Base-by-base conservation (phyloP, 2,888 invertebrate genomes). In the Mystacides longicornis region DNA sequence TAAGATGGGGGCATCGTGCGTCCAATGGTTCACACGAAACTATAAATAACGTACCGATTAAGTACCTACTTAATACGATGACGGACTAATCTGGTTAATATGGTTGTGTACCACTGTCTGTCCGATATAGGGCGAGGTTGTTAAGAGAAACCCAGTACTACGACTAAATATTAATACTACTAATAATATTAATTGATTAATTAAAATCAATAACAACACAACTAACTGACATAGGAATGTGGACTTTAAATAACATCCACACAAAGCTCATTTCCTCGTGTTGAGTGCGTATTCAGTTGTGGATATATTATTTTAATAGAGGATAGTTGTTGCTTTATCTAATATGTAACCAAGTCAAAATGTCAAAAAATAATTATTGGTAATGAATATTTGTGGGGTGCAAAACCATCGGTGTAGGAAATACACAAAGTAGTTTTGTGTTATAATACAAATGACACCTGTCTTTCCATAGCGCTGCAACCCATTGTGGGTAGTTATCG, bases 191-290 rank as follows among this genome's bases (percentile, higher is more conserved):
- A 48, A 48, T 48, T 48, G 48, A 48, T 48, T 48, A 48, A 48
- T 48, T 48, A 48, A 48, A 48, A 48, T 48, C 48, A 48, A 23
- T 48, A 48, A 48, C 23, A 48, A 14, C 14, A 37, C 11, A 27
- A 27, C 27, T 7, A 14, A 37, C 37, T 14, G 37, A n/a, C 37
- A 37, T 7, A 14, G 37, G 37, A 37, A n/a, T n/a, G 16, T 37
- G 14, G 37, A 7, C 37, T 7, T 37, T 14, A 37, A n/a, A 37
- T 16, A 37, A 37, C 16, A 14, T 14, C 14, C 3, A 14, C 37
- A 14, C 16, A 37, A 14, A 37, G 4, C 4, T 37, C 37, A 3
- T 16, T 37, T 37, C 16, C 14, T 16, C 14, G 16, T 37, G 14
- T 14, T 3, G 16, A 7, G 16, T 37, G 37, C 14, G 11, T 27